phyloP scores from a whole-genome alignment of 2,888 invertebrate species.

The Mesorhabditis belari region DNA sequence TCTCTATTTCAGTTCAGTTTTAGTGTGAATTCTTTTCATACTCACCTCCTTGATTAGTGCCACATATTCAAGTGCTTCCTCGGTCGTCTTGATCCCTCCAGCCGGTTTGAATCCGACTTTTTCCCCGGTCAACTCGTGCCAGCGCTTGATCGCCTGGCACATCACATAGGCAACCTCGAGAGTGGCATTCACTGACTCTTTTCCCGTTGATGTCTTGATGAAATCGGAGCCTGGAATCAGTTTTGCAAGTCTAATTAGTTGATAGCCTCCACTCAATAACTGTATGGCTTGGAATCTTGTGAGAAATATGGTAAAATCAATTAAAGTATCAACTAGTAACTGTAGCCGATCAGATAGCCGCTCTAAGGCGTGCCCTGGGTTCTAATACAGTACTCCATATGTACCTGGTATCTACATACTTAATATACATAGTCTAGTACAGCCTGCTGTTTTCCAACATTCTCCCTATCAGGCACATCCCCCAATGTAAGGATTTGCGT shows the following conservation, averaged over 20 bases:
- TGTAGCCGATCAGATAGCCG: too few relatives aligned
- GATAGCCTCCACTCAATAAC: neutral
- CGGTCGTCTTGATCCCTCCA: slow-evolving; percentile 80
- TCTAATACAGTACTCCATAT: too few relatives aligned
- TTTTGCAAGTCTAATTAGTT: neutral
- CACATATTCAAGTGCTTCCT: slow-evolving; percentile 81
- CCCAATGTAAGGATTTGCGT: too few relatives aligned
- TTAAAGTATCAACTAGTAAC: too few relatives aligned
- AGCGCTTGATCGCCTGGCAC: slow-evolving; percentile 75
- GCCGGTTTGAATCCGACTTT: slow-evolving; percentile 91
- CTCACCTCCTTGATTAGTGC: slow-evolving; percentile 67
- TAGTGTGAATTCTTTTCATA: slow-evolving; percentile 1
- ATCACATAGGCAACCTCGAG: slow-evolving; percentile 82
- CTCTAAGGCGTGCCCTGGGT: too few relatives aligned
- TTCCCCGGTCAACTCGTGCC: slow-evolving; percentile 62
- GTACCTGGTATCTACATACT: too few relatives aligned
- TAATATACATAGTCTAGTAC: too few relatives aligned
- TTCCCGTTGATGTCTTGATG: slow-evolving; percentile 94
- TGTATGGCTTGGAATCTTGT: neutral
- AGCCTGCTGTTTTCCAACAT: too few relatives aligned
- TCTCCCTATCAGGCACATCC: too few relatives aligned
- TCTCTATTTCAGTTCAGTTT: neutral
- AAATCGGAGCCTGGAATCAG: slow-evolving; percentile 75
- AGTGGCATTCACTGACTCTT: slow-evolving; percentile 89
- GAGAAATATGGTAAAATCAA: slow-evolving; percentile 2